Evolutionary conservation across 2,113 vertebrate species (phyloP), one percentile per base, ranked within the genome.

Genomic region (Alectura lathami): DNA sequence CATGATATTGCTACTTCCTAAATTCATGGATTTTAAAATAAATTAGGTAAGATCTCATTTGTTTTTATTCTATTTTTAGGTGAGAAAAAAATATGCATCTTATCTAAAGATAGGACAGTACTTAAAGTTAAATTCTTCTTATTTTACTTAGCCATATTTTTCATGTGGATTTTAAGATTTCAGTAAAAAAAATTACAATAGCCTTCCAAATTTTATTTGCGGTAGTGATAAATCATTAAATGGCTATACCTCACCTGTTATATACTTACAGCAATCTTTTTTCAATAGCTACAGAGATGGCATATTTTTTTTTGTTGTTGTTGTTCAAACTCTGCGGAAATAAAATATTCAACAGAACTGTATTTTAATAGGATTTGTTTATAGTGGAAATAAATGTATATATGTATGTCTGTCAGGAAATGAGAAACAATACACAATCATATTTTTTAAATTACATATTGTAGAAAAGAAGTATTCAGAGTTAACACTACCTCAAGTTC

Each of bases 221-320:
- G 23, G 5, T 47, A 7, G 62, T 54, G 17, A 4, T 38, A 75
- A 83, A 34, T 42, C 22, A 51, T 17, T 24, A 45, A 74, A 45
- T 62, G 2, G 4, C 9, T 56, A 23, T 45, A 60, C 0, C 0
- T 36, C 3, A 13, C 48, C 8, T 70, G 2, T 76, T 72, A 3
- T 62, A 24, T 42, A 9, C 21, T 47, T 83, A 42, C 0, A 42
- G 8, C 3, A 47, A 36, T 7, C n/a, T 79, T 3, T 51, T 62
- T 76, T 53, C 26, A 34, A 34, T 27, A 72, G 8, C 17, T 62
- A 16, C 5, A 34, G 51, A 68, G 11, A 34, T 6, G 2, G 4
- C 5, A 13, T 60, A 53, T 38, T 18, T 13, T n/a, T n/a, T n/a
- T n/a, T n/a, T 30, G 30, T 13, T 80, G 78, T 40, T 45, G 3